Percentiles rank a stretch among this genome's conserved stretches.
phyloP scores from a whole-genome alignment of 2,888 invertebrate genomes.

The Meliscaeva auricollis region DNA sequence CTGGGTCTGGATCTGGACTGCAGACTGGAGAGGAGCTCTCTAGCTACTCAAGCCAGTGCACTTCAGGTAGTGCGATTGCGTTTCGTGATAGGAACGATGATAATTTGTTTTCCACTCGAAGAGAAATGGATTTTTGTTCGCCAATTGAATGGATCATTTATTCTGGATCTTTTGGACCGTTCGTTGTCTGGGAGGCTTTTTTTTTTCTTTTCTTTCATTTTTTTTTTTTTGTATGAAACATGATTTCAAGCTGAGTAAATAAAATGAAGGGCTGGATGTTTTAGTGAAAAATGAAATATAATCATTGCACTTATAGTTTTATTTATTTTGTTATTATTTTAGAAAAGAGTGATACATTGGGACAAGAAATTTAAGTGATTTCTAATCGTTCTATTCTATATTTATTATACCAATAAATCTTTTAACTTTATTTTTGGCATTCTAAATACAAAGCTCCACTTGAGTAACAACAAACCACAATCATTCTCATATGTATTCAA shows the following conservation, averaged over 20 bases:
- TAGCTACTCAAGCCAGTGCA: not conserved
- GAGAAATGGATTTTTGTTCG: slow-evolving; percentile 67
- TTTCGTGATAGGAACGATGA: slow-evolving; percentile 58
- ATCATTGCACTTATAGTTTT: slow-evolving; percentile 33
- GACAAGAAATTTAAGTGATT: no score
- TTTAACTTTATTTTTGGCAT: no score
- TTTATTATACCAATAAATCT: no score
- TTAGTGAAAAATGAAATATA: slow-evolving; percentile 25
- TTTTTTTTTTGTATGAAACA: not conserved
- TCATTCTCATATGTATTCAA: no score
- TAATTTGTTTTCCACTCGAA: slow-evolving; percentile 67
- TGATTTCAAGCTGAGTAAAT: not conserved
- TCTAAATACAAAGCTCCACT: no score
- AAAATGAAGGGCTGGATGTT: slow-evolving; percentile 6
- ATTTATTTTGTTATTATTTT: not conserved
- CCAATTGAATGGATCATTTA: slow-evolving; percentile 69
- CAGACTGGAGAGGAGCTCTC: slow-evolving; percentile 4
- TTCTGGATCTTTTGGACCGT: slow-evolving; percentile 35
- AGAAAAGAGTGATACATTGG: not conserved
- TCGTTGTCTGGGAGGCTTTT: not conserved
- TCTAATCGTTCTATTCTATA: no score
- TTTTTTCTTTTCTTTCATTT: not conserved
- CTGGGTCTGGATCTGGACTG: slow-evolving; percentile 14
- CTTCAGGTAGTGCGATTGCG: slow-evolving; percentile 59
- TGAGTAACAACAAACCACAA: no score